Percentiles rank a stretch among this genome's conserved stretches.
Evolutionary conservation across 2,797 vertebrate genomes (phyloP).

Genomic region (Hydrocynus forskahlii): DNA sequence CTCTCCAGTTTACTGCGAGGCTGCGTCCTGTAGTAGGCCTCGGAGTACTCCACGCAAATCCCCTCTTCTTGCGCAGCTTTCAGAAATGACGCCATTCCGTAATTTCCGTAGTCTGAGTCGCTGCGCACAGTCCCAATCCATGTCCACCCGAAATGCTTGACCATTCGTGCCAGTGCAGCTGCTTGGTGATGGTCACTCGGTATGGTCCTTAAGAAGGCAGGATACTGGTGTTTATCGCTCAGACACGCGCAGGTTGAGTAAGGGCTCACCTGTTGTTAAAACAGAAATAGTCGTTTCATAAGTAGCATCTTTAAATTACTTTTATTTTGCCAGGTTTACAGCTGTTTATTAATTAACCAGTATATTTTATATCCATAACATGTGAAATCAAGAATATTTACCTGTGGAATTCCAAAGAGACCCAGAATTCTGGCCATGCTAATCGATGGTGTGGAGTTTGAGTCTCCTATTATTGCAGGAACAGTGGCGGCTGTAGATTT

Average conservation of each 20-base stretch:
- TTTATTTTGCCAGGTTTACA: too few relatives aligned
- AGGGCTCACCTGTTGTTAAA: not conserved
- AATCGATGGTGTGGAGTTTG: not conserved
- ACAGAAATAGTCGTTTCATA: too few relatives aligned
- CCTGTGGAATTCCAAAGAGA: conserved; percentile 7
- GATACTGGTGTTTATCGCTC: not conserved
- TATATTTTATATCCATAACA: too few relatives aligned
- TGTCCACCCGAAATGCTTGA: not conserved
- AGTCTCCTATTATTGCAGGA: not conserved
- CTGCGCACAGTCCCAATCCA: conserved; percentile 8
- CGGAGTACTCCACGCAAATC: not conserved
- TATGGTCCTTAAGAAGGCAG: not conserved
- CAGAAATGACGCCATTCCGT: not conserved
- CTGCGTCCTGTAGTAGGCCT: not conserved
- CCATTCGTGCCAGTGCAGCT: not conserved
- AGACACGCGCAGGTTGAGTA: not conserved
- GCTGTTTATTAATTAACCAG: too few relatives aligned
- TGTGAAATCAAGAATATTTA: too few relatives aligned
- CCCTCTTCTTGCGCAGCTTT: conserved; percentile 1
- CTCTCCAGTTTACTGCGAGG: not conserved
- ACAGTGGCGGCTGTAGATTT: not conserved
- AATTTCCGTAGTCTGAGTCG: not conserved
- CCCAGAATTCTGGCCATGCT: not conserved
- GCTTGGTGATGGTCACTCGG: conserved; percentile 2
- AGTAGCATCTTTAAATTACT: too few relatives aligned